Percentiles rank a stretch among this genome's conserved stretches.
Evolutionary conservation across 2,888 invertebrate genomes (phyloP).

Genomic region (Tridacna gigas): DNA sequence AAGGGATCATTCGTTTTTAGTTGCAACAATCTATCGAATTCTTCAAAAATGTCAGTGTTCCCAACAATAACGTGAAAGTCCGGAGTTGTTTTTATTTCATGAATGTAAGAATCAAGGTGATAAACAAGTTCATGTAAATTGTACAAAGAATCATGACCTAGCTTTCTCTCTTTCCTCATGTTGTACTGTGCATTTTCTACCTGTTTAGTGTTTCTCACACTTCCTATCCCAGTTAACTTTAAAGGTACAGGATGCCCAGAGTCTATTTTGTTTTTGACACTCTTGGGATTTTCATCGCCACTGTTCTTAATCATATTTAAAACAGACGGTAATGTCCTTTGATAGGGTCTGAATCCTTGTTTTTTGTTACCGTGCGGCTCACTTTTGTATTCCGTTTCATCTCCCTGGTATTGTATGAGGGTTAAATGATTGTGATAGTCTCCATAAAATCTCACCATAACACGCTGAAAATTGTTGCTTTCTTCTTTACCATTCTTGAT

Average conservation of each 20-base stretch:
- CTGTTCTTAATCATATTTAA: neutral
- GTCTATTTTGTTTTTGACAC: neutral
- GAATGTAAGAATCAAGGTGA: slow-evolving; percentile 9
- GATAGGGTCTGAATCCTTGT: neutral
- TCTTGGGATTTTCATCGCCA: neutral
- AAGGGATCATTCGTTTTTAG: neutral
- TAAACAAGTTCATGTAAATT: neutral
- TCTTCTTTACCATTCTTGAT: too few species aligned
- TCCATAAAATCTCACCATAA: too few species aligned
- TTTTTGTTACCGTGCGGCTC: neutral
- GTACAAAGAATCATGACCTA: slow-evolving; percentile 21
- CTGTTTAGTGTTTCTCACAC: neutral
- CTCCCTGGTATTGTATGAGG: neutral
- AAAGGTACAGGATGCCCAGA: neutral
- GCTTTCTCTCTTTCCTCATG: slow-evolving; percentile 1
- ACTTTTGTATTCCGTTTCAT: neutral
- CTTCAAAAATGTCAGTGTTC: neutral
- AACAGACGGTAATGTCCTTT: neutral
- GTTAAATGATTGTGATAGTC: too few species aligned
- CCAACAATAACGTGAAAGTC: slow-evolving; percentile 8
- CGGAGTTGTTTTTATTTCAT: slow-evolving; percentile 18
- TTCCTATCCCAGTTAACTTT: neutral
- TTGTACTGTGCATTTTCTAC: slow-evolving; percentile 5
- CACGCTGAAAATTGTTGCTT: too few species aligned
- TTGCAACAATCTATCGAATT: slow-evolving; percentile 11